These are phyloP conservation scores for Spodoptera picta DNA, from an alignment of 2,888 invertebrate genomes.

Conservation along the genomic window DNA sequence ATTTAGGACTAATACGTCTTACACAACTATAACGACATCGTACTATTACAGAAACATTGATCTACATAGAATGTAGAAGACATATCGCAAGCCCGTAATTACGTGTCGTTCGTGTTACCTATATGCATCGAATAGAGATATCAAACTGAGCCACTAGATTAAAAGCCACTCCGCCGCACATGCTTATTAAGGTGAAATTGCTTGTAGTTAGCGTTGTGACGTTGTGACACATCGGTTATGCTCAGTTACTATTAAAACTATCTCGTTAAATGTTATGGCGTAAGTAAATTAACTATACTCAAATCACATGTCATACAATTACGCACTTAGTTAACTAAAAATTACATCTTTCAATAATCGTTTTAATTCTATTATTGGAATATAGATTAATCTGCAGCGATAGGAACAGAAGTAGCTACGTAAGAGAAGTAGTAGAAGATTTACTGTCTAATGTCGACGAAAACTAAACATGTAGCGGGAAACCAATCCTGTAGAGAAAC, in stretches of 20 bases:
- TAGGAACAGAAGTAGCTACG: constrained; percentile 1
- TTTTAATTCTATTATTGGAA: too few relatives aligned
- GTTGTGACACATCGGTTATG: constrained; percentile 27
- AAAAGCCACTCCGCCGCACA: constrained; percentile 16
- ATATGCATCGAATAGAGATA: constrained; percentile 27
- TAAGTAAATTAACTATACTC: constrained; percentile 5
- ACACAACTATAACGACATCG: constrained; percentile 20
- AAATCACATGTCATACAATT: neutral
- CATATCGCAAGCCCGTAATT: constrained; percentile 29
- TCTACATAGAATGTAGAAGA: constrained; percentile 7
- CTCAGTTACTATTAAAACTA: constrained; percentile 12
- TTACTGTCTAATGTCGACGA: constrained; percentile 5
- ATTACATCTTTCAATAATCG: too few relatives aligned
- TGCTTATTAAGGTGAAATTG: constrained; percentile 35
- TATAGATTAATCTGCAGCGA: neutral
- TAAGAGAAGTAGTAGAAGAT: neutral
- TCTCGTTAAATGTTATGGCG: neutral
- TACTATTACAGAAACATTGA: constrained; percentile 22
- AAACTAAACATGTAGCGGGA: constrained; percentile 16
- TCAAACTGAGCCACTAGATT: constrained; percentile 22
- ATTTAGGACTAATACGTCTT: constrained; percentile 6
- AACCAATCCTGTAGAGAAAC: constrained; percentile 15
- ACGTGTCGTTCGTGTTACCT: constrained; percentile 21
- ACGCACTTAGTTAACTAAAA: too few relatives aligned
- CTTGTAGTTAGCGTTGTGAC: constrained; percentile 21